These are phyloP conservation scores for Dorcus hopei DNA, from an alignment of 2,888 invertebrate species.

Conservation along the genomic window DNA sequence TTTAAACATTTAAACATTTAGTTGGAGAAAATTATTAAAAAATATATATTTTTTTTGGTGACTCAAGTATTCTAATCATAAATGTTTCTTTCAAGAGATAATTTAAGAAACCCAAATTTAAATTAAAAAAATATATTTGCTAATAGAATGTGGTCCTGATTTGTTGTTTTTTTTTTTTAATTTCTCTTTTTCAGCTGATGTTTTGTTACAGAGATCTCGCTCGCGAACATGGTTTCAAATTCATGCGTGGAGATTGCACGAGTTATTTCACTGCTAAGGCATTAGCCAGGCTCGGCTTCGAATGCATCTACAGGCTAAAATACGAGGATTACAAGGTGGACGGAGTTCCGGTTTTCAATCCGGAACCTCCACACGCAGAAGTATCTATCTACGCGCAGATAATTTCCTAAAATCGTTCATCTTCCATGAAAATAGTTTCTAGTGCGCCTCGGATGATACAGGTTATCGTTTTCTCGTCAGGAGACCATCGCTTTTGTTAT, in stretches of 20 bases:
- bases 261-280: slow-evolving; percentile 75
- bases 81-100: too few relatives aligned
- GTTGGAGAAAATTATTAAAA: too few relatives aligned
- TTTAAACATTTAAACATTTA: background rate
- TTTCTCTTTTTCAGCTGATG: too few relatives aligned
- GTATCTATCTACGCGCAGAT: slow-evolving; percentile 37
- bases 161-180: too few relatives aligned
- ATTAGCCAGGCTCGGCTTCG: slow-evolving; percentile 68
- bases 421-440: background rate
- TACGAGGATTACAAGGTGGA: slow-evolving; percentile 64
- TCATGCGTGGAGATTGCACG: slow-evolving; percentile 71
- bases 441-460: too few relatives aligned
- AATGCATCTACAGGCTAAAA: slow-evolving; percentile 60
- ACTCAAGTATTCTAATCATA: too few relatives aligned
- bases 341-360: slow-evolving; percentile 60
- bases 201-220: slow-evolving; percentile 57
- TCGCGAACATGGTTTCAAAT: slow-evolving; percentile 52
- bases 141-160: too few relatives aligned
- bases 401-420: slow-evolving; percentile 11
- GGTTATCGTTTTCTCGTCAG: background rate
- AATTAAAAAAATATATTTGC: too few relatives aligned
- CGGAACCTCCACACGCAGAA: slow-evolving; percentile 52
- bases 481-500: background rate
- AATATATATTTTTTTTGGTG: too few relatives aligned
- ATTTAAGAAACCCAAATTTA: too few relatives aligned